Conservation (phyloP, 2,113 vertebrate species). For the Halcyon malimbica region DNA sequence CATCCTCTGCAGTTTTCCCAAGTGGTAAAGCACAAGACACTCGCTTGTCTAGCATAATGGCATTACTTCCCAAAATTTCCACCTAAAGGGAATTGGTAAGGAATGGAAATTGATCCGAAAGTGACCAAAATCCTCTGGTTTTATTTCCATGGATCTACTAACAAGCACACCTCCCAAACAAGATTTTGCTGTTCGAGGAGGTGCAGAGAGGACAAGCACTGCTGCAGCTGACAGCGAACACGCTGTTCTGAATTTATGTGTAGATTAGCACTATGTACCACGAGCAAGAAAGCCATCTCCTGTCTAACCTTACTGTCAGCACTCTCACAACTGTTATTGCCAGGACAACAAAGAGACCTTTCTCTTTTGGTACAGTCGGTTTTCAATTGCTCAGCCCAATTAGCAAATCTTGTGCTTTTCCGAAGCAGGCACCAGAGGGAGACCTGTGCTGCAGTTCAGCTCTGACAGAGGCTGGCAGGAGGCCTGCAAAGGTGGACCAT, state of each 20-base stretch:
- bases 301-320: neutral
- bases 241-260: neutral
- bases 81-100: neutral
- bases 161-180: neutral
- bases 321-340: neutral
- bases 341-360: constrained; percentile 42
- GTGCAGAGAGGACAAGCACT: neutral
- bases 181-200: neutral
- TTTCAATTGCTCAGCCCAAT: constrained; percentile 27
- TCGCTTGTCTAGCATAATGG: neutral
- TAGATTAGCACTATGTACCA: neutral
- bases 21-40: neutral
- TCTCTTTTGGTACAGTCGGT: constrained; percentile 20
- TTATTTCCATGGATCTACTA: neutral
- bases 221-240: neutral
- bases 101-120: neutral
- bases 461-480: constrained; percentile 8
- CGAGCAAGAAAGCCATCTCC: neutral
- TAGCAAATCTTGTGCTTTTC: constrained; percentile 62
- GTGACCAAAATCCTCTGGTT: neutral
- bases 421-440: constrained; percentile 66
- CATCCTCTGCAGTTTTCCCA: neutral
- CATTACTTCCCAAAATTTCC: neutral
- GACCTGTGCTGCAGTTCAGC: constrained; percentile 53
- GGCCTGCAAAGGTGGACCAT: constrained; percentile 8